Percentiles rank a stretch among this genome's conserved stretches.
phyloP scores from a whole-genome alignment of 1,140 invertebrate species.

The Rhyzopertha dominica region DNA sequence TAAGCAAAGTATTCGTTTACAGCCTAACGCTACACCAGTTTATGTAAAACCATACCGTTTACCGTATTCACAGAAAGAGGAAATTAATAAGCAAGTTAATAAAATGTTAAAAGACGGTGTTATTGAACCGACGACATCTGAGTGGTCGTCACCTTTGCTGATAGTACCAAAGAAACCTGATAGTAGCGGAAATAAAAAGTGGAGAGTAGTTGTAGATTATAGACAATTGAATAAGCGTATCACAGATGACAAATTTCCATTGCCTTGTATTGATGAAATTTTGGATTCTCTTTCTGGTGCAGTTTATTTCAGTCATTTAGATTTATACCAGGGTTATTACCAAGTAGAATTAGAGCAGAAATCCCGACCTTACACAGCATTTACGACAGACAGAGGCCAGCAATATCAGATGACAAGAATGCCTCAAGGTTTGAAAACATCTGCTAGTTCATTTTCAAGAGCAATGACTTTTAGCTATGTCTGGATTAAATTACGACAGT shows the following conservation, averaged over 20 bases:
- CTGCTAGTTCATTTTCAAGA: constrained; percentile 24
- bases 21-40: constrained; percentile 21
- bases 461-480: constrained; percentile 23
- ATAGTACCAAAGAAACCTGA: constrained; percentile 30
- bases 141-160: constrained; percentile 29
- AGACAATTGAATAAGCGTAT: constrained; percentile 22
- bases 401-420: constrained; percentile 29
- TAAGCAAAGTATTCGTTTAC: constrained; percentile 30
- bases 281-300: constrained; percentile 22
- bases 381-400: constrained; percentile 30
- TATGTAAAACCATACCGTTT: constrained; percentile 36
- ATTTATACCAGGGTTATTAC: constrained; percentile 14
- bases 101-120: constrained; percentile 26
- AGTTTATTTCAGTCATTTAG: constrained; percentile 20
- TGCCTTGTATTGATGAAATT: constrained; percentile 29
- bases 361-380: constrained; percentile 38
- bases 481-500: constrained; percentile 20
- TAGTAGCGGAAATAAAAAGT: constrained; percentile 21
- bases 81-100: constrained; percentile 15
- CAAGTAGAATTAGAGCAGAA: constrained; percentile 40
- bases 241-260: constrained; percentile 28
- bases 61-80: constrained; percentile 28
- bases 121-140: constrained; percentile 27
- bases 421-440: constrained; percentile 25
- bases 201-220: constrained; percentile 28